phyloP scores from a whole-genome alignment of 2,888 invertebrate genomes.

The Lagria hirta region DNA sequence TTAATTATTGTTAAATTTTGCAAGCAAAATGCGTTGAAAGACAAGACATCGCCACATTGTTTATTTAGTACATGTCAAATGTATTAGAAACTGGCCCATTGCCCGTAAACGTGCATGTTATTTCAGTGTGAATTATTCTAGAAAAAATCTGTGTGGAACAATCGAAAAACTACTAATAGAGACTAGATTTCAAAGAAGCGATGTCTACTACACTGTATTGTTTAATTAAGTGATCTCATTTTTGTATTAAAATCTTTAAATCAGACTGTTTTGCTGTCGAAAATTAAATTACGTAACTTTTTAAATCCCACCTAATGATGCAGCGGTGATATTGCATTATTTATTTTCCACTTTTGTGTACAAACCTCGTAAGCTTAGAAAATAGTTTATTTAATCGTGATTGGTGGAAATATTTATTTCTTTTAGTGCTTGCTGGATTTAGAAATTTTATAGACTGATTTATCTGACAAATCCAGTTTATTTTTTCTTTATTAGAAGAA shows the following conservation, averaged over 20 bases:
- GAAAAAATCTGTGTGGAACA: too few species aligned
- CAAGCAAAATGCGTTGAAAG: slow-evolving; percentile 16
- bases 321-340: slow-evolving; percentile 21
- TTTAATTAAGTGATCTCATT: background rate
- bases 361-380: slow-evolving; percentile 5
- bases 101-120: slow-evolving; percentile 13
- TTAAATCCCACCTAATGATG: background rate
- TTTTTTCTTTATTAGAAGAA: slow-evolving; percentile 14
- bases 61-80: too few species aligned
- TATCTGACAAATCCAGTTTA: slow-evolving; percentile 11
- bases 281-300: background rate
- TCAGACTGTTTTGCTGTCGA: background rate
- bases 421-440: slow-evolving; percentile 8
- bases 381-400: background rate
- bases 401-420: slow-evolving; percentile 20
- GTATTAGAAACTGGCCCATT: slow-evolving; percentile 6
- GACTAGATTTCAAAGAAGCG: too few species aligned
- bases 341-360: slow-evolving; percentile 18
- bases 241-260: background rate
- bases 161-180: too few species aligned
- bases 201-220: too few species aligned
- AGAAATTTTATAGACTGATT: slow-evolving; percentile 24
- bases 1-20: slow-evolving; percentile 13
- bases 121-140: too few species aligned
- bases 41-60: slow-evolving; percentile 17